Percentiles rank a stretch among this genome's conserved stretches.
These are phyloP conservation scores for Holacanthella duospinosa DNA, from an alignment of 2,888 invertebrate genomes.

Conservation along the genomic window DNA sequence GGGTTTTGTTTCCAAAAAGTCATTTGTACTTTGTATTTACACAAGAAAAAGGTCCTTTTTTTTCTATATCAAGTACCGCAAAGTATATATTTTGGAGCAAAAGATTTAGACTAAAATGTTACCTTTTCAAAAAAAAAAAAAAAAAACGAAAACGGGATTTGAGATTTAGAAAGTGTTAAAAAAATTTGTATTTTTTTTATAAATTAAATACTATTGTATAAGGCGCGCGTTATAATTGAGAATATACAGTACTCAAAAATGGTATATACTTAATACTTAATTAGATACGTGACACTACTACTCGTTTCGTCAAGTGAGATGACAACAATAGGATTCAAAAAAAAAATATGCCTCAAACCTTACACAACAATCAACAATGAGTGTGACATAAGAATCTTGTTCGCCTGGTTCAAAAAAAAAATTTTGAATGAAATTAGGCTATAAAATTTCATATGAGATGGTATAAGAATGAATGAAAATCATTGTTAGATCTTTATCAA, in stretches of 20 bases:
- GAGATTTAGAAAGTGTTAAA: neutral
- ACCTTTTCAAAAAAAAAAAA: no score
- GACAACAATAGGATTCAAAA: no score
- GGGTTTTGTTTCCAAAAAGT: slow-evolving; percentile 1
- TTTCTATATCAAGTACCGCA: neutral
- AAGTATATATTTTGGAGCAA: no score
- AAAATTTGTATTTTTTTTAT: neutral
- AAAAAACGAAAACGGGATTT: no score
- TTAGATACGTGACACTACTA: no score
- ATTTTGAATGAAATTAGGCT: no score
- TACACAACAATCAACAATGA: neutral
- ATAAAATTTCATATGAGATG: no score
- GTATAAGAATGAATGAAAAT: no score
- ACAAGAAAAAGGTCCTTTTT: neutral
- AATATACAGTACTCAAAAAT: neutral
- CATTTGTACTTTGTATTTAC: slow-evolving; percentile 1
- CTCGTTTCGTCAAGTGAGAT: no score
- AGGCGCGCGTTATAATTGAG: neutral
- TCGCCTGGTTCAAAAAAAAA: no score
- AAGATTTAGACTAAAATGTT: neutral
- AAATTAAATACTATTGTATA: neutral
- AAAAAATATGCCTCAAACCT: no score
- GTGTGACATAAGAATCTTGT: neutral
- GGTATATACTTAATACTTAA: neutral
- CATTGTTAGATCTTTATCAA: no score